Percentiles rank a stretch among this genome's conserved stretches.
These are phyloP conservation scores for Agonopterix heracliana DNA, from an alignment of 2,888 invertebrate species.

Conservation along the genomic window DNA sequence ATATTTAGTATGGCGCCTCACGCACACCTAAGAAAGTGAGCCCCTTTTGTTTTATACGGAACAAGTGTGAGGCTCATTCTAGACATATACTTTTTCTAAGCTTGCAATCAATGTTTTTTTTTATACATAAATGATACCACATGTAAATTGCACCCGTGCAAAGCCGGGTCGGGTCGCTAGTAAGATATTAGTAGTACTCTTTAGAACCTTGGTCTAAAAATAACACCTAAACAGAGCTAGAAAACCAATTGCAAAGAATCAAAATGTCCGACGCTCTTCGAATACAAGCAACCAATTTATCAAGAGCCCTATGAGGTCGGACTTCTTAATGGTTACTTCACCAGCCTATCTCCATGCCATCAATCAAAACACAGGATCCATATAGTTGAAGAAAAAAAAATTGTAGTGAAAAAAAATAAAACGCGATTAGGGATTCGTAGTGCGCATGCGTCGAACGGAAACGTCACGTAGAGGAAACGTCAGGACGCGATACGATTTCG, in stretches of 20 bases:
- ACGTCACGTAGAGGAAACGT: conserved; percentile 71
- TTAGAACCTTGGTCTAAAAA: no score
- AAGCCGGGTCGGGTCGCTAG: no score
- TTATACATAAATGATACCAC: no score
- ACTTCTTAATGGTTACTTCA: conserved; percentile 47
- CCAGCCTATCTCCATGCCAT: conserved; percentile 57
- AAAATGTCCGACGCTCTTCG: conserved; percentile 37
- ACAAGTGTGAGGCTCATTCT: no score
- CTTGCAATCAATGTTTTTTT: no score
- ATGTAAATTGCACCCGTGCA: no score
- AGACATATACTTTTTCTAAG: no score
- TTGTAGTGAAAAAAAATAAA: conserved; percentile 39
- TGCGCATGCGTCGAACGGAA: conserved; percentile 61
- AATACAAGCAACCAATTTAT: conserved; percentile 59
- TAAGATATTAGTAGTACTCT: no score
- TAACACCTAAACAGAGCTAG: no score
- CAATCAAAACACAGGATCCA: conserved; percentile 70
- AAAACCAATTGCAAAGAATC: conserved; percentile 42
- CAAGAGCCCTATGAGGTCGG: conserved; percentile 44
- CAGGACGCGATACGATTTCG: conserved; percentile 74
- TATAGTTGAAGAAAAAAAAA: conserved; percentile 41
- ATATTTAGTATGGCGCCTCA: no score
- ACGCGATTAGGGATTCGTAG: conserved; percentile 65
- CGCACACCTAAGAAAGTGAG: no score
- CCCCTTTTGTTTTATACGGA: no score